phyloP scores from a whole-genome alignment of 1,140 invertebrate genomes.

The Polypedilum vanderplanki region DNA sequence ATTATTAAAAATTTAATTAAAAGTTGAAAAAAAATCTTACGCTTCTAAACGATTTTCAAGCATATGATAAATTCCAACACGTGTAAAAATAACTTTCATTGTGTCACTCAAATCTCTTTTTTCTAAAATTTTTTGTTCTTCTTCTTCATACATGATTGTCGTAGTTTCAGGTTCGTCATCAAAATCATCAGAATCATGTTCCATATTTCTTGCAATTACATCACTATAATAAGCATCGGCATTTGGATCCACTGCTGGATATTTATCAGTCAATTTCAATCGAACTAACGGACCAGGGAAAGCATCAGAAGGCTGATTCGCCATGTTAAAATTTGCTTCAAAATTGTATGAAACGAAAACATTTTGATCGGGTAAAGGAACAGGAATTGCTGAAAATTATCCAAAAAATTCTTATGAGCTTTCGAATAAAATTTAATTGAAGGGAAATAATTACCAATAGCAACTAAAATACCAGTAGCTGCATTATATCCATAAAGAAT shows the following conservation, averaged over 20 bases:
- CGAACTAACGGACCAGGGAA: constrained; percentile 24
- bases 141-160: not conserved
- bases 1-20: not conserved
- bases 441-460: not conserved
- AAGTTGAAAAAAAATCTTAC: not conserved
- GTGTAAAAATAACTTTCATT: not conserved
- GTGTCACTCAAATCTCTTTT: not conserved
- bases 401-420: not conserved
- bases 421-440: not conserved
- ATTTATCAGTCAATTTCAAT: constrained; percentile 26
- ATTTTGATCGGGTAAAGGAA: constrained; percentile 62
- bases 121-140: not conserved
- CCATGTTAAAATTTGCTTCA: constrained; percentile 60
- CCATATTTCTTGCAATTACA: constrained; percentile 7
- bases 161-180: not conserved
- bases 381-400: constrained; percentile 54
- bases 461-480: constrained; percentile 23
- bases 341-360: constrained; percentile 68
- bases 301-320: constrained; percentile 38
- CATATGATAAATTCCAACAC: not conserved
- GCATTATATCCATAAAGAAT: not conserved
- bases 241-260: not conserved
- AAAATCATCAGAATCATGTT: not conserved
- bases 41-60: not conserved
- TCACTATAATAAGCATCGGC: not conserved